These are phyloP conservation scores for Apoderus coryli DNA, from an alignment of 2,888 invertebrate species.

Conservation along the genomic window DNA sequence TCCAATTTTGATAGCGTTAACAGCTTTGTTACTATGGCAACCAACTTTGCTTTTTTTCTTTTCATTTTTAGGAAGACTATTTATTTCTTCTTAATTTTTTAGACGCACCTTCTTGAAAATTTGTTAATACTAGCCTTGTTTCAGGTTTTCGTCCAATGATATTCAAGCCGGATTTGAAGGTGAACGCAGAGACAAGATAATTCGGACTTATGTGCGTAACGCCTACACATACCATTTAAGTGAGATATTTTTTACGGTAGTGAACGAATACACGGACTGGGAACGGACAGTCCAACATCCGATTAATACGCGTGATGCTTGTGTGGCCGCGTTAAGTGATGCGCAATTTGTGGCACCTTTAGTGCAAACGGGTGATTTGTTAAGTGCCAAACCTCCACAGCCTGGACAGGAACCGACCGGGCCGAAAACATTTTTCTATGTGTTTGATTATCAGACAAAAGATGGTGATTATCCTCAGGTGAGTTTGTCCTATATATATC, in stretches of 20 bases:
- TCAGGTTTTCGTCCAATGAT: constrained; percentile 72
- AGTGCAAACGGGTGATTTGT: constrained; percentile 69
- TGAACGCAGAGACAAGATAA: constrained; percentile 72
- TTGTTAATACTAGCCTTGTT: too few relatives aligned
- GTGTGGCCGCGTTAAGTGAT: constrained; percentile 84
- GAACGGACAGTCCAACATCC: constrained; percentile 82
- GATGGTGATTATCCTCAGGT: constrained; percentile 81
- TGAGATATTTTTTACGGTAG: constrained; percentile 91
- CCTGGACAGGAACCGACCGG: constrained; percentile 41
- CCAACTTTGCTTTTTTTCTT: too few relatives aligned
- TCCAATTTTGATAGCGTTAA: too few relatives aligned
- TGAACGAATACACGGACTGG: constrained; percentile 98
- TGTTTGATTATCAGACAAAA: constrained; percentile 83
- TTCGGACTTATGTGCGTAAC: constrained; percentile 85
- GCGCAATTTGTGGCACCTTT: constrained; percentile 88
- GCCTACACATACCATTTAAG: constrained; percentile 90
- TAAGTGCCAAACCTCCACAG: constrained; percentile 53
- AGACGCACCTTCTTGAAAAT: too few relatives aligned
- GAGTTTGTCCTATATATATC: too few relatives aligned
- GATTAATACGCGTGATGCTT: constrained; percentile 75
- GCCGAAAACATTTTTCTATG: constrained; percentile 78
- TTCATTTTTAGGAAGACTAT: too few relatives aligned
- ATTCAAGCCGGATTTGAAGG: constrained; percentile 77
- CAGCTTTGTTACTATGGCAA: too few relatives aligned
- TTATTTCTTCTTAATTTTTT: too few relatives aligned